Conservation (phyloP, 2,888 invertebrate species). For the Drosophila helvetica region DNA sequence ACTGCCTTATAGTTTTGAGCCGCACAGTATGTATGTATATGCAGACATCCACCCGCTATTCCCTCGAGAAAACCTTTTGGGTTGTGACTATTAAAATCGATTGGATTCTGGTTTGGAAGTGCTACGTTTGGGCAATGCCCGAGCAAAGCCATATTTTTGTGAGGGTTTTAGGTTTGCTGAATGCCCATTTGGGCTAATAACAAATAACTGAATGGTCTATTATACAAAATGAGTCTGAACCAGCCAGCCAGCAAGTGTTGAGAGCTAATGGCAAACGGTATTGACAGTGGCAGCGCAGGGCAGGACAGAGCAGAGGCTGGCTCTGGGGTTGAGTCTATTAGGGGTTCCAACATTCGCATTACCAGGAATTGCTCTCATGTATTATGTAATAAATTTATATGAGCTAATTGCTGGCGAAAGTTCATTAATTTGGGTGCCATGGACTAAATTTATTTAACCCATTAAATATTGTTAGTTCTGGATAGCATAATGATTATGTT, state of each 20-base stretch:
- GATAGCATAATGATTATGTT: conserved; percentile 15
- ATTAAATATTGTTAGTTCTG: conserved; percentile 22
- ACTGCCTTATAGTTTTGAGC: neutral
- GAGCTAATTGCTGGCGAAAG: conserved; percentile 49
- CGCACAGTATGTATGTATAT: conserved; percentile 5
- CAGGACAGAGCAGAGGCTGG: conserved; percentile 15
- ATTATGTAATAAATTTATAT: conserved; percentile 40
- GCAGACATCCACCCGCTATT: neutral
- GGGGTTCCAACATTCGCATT: conserved; percentile 22
- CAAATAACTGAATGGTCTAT: conserved; percentile 65
- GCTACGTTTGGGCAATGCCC: conserved; percentile 17
- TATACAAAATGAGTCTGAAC: conserved; percentile 51
- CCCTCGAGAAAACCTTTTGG: conserved; percentile 26
- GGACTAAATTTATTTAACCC: conserved; percentile 28
- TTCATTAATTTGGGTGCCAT: conserved; percentile 43
- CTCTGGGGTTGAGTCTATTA: conserved; percentile 16
- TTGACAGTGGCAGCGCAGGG: conserved; percentile 4
- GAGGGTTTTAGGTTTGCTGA: conserved; percentile 46
- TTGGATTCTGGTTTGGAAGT: conserved; percentile 50
- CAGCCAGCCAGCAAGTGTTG: conserved; percentile 34
- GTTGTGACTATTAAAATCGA: conserved; percentile 63
- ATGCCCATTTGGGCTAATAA: conserved; percentile 61
- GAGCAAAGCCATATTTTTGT: conserved; percentile 31
- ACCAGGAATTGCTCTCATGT: conserved; percentile 38
- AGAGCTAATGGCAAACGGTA: conserved; percentile 36